Conservation (phyloP, 1,140 invertebrate species). For the Nymphalis io region DNA sequence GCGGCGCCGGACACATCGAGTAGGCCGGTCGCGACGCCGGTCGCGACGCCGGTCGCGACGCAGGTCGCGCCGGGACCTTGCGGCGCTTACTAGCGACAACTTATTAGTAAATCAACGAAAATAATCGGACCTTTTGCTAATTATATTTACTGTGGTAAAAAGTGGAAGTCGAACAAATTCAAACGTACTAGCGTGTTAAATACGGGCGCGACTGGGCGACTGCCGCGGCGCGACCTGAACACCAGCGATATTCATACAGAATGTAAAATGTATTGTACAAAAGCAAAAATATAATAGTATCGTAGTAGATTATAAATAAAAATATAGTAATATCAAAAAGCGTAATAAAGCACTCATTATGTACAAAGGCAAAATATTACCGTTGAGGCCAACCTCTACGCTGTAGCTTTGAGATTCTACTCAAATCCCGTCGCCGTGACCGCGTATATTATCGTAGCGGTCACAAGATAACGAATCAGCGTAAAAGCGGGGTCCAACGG, state of each 20-base stretch:
- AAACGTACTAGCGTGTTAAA: neutral
- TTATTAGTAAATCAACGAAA: no score
- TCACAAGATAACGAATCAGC: neutral
- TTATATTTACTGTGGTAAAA: no score
- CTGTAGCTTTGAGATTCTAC: neutral
- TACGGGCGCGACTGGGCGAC: slow-evolving; percentile 14
- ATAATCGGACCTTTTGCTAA: no score
- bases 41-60: slow-evolving; percentile 10
- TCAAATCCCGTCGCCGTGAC: neutral
- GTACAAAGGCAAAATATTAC: slow-evolving; percentile 53
- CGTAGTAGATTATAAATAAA: slow-evolving; percentile 55
- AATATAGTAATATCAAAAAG: slow-evolving; percentile 73
- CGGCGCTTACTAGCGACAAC: no score
- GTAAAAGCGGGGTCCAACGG: neutral
- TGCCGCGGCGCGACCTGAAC: slow-evolving; percentile 11
- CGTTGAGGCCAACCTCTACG: slow-evolving; percentile 19
- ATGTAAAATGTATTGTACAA: slow-evolving; percentile 31
- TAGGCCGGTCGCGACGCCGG: slow-evolving; percentile 6
- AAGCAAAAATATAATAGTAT: slow-evolving; percentile 62
- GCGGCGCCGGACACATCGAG: no score
- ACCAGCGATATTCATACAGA: slow-evolving; percentile 6
- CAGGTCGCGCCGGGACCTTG: neutral
- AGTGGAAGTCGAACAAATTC: no score
- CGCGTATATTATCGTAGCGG: neutral
- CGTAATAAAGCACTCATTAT: slow-evolving; percentile 76